These are phyloP conservation scores for Euspilapteryx auroguttella DNA, from an alignment of 2,888 invertebrate species.

Conservation along the genomic window DNA sequence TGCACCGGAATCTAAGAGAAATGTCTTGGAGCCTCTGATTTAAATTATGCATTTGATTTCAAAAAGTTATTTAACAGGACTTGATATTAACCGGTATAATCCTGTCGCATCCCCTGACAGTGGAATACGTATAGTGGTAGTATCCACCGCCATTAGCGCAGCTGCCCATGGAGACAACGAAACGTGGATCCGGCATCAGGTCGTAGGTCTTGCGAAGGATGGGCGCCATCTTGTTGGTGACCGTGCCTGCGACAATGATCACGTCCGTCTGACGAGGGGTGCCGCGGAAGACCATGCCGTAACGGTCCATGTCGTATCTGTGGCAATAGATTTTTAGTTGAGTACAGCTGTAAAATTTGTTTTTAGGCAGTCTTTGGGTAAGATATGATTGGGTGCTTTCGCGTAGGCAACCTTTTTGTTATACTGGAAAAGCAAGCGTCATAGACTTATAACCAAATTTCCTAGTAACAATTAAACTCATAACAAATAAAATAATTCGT, in stretches of 20 bases:
- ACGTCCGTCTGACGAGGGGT: conserved; percentile 96
- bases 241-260: conserved; percentile 96
- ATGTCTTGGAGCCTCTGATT: too few species aligned
- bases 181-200: conserved; percentile 94
- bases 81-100: conserved; percentile 33
- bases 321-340: conserved; percentile 3
- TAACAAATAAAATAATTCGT: too few species aligned
- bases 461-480: too few species aligned
- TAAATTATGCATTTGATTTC: too few species aligned
- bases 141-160: conserved; percentile 99
- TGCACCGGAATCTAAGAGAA: too few species aligned
- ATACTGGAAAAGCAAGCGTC: too few species aligned
- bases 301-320: conserved; percentile 95
- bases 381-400: too few species aligned
- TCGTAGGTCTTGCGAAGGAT: conserved; percentile 94
- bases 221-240: conserved; percentile 99
- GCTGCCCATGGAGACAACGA: conserved; percentile 99
- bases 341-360: too few species aligned
- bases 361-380: too few species aligned
- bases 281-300: conserved; percentile 95
- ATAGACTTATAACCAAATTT: too few species aligned
- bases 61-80: too few species aligned
- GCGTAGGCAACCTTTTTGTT: too few species aligned
- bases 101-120: conserved; percentile 66
- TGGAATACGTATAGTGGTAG: conserved; percentile 98